phyloP scores from a whole-genome alignment of 2,797 vertebrate species.

The Acipenser ruthenus region DNA sequence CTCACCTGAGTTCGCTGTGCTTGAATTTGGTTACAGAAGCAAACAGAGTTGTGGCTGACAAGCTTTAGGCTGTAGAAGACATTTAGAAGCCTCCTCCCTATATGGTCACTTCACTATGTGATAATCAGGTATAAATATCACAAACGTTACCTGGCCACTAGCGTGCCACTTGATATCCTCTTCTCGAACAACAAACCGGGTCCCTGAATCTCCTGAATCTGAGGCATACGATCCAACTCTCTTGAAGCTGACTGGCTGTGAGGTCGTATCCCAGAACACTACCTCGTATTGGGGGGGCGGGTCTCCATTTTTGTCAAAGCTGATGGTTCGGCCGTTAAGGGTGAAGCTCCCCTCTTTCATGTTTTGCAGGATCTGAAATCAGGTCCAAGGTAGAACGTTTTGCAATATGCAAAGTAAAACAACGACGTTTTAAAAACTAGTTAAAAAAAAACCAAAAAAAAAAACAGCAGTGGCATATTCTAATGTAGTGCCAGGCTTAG shows the following conservation, averaged over 20 bases:
- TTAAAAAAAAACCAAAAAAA: too few relatives aligned
- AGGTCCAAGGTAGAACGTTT: background rate
- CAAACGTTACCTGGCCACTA: conserved; percentile 32
- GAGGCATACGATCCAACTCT: conserved; percentile 50
- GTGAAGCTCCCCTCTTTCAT: conserved; percentile 67
- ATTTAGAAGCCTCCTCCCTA: background rate
- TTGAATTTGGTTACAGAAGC: background rate
- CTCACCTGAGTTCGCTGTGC: background rate
- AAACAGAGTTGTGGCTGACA: background rate
- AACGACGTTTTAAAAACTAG: too few relatives aligned
- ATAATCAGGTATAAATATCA: background rate
- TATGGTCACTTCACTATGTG: background rate
- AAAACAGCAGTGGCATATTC: too few relatives aligned
- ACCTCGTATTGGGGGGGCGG: conserved; percentile 49
- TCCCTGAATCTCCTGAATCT: conserved; percentile 23
- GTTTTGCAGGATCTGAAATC: conserved; percentile 60
- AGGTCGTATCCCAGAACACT: conserved; percentile 56
- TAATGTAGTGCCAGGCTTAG: too few relatives aligned
- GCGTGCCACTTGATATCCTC: conserved; percentile 53
- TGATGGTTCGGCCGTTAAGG: conserved; percentile 48
- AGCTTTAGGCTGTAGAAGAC: background rate
- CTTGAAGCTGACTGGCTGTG: conserved; percentile 29
- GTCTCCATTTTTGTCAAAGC: conserved; percentile 59
- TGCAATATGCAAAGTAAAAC: too few relatives aligned
- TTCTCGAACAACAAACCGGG: conserved; percentile 36